These are phyloP conservation scores for Oscheius sp. DNA, from an alignment of 2,888 invertebrate species.

Conservation along the genomic window DNA sequence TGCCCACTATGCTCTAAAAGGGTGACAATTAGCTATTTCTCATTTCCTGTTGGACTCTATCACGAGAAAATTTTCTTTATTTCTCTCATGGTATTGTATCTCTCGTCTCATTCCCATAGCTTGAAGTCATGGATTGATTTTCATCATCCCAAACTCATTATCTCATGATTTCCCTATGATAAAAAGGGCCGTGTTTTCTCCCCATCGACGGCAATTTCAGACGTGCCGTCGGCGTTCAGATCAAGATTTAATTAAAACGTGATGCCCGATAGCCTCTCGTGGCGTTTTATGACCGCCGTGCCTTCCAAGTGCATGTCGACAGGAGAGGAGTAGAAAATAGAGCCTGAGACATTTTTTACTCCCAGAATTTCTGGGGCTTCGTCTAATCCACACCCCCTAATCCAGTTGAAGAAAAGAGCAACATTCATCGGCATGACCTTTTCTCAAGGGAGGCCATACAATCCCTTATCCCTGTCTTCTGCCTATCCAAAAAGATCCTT, in stretches of 20 bases:
- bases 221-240: slow-evolving; percentile 16
- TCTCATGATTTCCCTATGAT: not conserved
- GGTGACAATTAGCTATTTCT: too few species aligned
- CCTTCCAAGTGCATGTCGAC: not conserved
- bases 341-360: not conserved
- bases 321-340: not conserved
- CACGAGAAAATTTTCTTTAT: too few species aligned
- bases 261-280: slow-evolving; percentile 26
- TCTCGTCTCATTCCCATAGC: too few species aligned
- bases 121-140: too few species aligned
- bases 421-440: too few species aligned
- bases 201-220: slow-evolving; percentile 6
- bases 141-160: too few species aligned
- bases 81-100: too few species aligned
- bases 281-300: slow-evolving; percentile 9
- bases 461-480: too few species aligned
- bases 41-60: too few species aligned
- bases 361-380: not conserved
- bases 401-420: not conserved
- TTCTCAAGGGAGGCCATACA: too few species aligned
- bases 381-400: slow-evolving; percentile 15
- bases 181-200: slow-evolving; percentile 1
- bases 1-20: too few species aligned
- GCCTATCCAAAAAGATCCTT: too few species aligned
- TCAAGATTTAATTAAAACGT: slow-evolving; percentile 28